These are phyloP conservation scores for Erinaceus europaeus DNA, from an alignment of 2,113 vertebrate species.

Conservation along the genomic window DNA sequence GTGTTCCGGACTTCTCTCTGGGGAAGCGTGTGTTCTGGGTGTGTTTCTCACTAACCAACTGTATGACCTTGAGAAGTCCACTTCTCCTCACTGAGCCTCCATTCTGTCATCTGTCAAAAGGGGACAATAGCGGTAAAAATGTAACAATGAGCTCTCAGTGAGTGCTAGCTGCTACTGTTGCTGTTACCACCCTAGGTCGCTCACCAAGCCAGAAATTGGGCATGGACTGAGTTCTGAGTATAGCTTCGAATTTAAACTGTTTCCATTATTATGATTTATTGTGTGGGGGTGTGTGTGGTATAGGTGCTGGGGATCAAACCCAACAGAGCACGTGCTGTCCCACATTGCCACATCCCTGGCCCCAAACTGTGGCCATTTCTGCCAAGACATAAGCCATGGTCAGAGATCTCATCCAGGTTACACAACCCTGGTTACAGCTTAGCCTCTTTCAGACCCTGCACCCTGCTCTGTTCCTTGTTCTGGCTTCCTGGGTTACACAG, in stretches of 20 bases:
- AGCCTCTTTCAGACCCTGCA: too few relatives aligned
- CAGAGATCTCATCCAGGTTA: too few relatives aligned
- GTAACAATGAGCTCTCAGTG: not conserved
- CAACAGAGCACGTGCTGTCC: too few relatives aligned
- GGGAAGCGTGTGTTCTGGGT: not conserved
- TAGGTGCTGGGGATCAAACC: too few relatives aligned
- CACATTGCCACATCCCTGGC: too few relatives aligned
- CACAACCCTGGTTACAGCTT: too few relatives aligned
- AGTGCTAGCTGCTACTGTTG: not conserved
- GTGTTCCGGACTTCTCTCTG: not conserved
- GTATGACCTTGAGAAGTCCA: not conserved
- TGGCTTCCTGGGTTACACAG: not conserved
- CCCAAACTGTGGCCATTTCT: not conserved
- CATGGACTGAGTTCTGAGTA: too few relatives aligned
- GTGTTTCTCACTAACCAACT: not conserved
- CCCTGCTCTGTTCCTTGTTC: not conserved
- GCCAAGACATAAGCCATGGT: not conserved
- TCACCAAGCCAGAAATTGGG: not conserved
- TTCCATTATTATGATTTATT: too few relatives aligned
- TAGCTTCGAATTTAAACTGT: too few relatives aligned
- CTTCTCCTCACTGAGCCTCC: not conserved
- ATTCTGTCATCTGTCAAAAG: constrained; percentile 20
- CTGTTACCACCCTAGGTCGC: not conserved
- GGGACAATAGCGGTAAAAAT: not conserved
- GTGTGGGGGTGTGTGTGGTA: too few relatives aligned